phyloP scores from a whole-genome alignment of 2,797 vertebrate genomes.

The Spinus pinus region DNA sequence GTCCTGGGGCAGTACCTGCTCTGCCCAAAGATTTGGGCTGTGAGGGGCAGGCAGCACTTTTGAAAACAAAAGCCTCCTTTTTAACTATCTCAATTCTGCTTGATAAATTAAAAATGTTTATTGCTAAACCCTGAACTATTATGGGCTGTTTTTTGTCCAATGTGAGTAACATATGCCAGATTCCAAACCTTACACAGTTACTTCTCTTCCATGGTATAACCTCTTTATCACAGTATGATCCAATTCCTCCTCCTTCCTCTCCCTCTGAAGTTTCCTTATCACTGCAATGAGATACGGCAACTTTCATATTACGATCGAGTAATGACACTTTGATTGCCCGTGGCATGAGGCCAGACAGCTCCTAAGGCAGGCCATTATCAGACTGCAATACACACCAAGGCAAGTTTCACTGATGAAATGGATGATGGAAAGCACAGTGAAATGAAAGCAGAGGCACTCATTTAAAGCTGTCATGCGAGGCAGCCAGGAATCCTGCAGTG shows the following conservation, averaged over 20 bases:
- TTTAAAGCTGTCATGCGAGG: background rate
- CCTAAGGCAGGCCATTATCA: constrained; percentile 1
- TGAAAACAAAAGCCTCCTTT: background rate
- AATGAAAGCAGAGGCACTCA: background rate
- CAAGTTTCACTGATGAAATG: background rate
- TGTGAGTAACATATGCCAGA: background rate
- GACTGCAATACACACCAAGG: background rate
- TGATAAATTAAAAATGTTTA: background rate
- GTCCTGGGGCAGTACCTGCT: background rate
- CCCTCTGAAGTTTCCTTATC: background rate
- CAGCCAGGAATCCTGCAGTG: background rate
- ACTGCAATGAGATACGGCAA: background rate
- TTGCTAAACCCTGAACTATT: background rate
- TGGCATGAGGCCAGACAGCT: constrained; percentile 32
- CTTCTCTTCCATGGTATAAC: background rate
- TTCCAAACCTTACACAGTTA: background rate
- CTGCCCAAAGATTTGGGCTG: background rate
- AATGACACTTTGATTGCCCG: background rate
- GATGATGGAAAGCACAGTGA: background rate
- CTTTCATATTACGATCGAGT: background rate
- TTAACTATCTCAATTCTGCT: background rate
- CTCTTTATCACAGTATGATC: background rate
- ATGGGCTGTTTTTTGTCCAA: background rate
- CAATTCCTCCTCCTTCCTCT: background rate
- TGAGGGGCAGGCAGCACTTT: background rate